A percentile compares a stretch with the other conserved stretches of the same genome.
Conservation (phyloP, 2,113 vertebrate species). For the Columbina picui region DNA sequence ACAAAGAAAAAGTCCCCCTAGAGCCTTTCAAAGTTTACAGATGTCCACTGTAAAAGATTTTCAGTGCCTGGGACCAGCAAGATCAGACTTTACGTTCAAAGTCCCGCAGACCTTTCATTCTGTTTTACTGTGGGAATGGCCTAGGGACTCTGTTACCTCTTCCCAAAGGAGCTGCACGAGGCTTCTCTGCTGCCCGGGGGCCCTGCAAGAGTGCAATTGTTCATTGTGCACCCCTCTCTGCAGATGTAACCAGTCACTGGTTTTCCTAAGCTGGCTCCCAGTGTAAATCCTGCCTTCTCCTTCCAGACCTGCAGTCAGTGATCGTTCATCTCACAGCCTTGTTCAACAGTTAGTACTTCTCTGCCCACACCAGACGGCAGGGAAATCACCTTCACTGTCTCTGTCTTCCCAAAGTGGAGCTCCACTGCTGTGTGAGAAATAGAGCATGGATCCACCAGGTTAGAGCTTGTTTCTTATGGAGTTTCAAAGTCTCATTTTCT, state of each 20-base stretch:
- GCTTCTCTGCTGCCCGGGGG: background rate
- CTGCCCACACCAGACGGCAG: background rate
- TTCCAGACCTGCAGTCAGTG: background rate
- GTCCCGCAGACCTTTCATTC: background rate
- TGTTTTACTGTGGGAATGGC: background rate
- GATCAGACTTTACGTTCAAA: background rate
- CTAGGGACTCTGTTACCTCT: background rate
- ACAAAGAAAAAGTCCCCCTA: background rate
- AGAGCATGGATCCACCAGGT: background rate
- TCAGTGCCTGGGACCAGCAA: background rate
- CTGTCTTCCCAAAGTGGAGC: background rate
- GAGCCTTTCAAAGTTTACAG: background rate
- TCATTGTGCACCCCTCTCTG: rapidly evolving
- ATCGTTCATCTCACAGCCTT: background rate
- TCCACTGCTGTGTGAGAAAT: background rate
- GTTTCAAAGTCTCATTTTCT: background rate
- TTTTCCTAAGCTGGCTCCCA: background rate
- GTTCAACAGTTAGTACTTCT: background rate
- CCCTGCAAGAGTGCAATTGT: background rate
- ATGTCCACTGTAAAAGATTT: background rate
- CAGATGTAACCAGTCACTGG: background rate
- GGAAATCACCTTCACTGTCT: background rate
- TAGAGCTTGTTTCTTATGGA: background rate
- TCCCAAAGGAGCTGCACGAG: background rate
- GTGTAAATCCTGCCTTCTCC: background rate